phyloP scores from a whole-genome alignment of 2,888 invertebrate species.

The Standfussiana lucernea region DNA sequence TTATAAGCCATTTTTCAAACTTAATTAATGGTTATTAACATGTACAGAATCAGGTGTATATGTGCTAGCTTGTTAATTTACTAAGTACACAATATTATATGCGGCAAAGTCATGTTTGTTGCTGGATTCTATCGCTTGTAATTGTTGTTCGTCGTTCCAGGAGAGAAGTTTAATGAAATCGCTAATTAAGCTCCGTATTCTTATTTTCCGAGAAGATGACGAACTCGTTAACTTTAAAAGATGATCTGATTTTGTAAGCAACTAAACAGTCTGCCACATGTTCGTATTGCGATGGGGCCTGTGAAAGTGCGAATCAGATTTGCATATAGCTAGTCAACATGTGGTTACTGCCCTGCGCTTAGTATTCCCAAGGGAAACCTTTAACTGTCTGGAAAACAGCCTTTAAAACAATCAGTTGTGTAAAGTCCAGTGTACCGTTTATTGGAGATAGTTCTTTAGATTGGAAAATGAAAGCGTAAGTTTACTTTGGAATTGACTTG shows the following conservation, averaged over 20 bases:
- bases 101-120: constrained; percentile 22
- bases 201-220: background rate
- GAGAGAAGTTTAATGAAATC: background rate
- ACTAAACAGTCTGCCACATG: background rate
- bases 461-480: background rate
- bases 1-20: constrained; percentile 60
- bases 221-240: background rate
- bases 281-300: background rate
- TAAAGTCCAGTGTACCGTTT: background rate
- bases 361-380: background rate
- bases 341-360: background rate
- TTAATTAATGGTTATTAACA: constrained; percentile 63
- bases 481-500: background rate
- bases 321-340: background rate
- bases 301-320: constrained; percentile 2
- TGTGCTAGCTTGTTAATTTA: constrained; percentile 44
- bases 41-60: constrained; percentile 37
- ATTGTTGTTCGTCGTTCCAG: constrained; percentile 22
- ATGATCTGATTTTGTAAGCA: background rate
- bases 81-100: constrained; percentile 15
- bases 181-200: background rate
- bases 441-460: background rate
- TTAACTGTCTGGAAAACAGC: background rate
- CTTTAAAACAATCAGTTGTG: background rate
- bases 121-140: constrained; percentile 20